Evolutionary conservation across 1,140 invertebrate species (phyloP), one percentile per base, ranked within the genome.

Genomic region (Leptinotarsa defecta): DNA sequence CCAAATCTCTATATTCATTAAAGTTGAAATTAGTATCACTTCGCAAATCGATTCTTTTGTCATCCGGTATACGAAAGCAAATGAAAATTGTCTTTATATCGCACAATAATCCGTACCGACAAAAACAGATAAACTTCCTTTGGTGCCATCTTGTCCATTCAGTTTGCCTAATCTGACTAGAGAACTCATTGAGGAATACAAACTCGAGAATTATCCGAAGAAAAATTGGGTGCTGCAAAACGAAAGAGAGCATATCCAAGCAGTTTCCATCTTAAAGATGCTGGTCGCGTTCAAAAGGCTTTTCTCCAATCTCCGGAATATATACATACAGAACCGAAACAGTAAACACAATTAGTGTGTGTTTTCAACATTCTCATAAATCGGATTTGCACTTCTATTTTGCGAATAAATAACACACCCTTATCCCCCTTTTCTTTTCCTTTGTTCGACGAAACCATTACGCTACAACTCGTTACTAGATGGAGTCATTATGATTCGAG

Each of bases 281-380:
- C 80, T 76, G 73, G 74, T 71, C 79, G 75, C 81, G 78, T 79
- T 34, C 71, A 62, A 11, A 69, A 62, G 74, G 74, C 68, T 79
- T 77, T 78, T 70, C 79, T 78, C 75, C 78, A 76, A 79, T 78
- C 79, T 77, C 76, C 73, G 76, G 69, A 75, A 82, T 81, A 80
- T 76, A 79, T 81, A 81, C 74, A 81, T 79, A 77, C 73, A 64
- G 19, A 64, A 65, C 62, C 62, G 74, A 75, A 76, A 75, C 77
- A 78, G 79, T 83, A 82, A 83, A 83, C 80, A 83, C 80, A 83
- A 83, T 83, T 83, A 83, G 81, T 73, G 81, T 79, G 78, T 78
- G 80, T 81, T 80, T 80, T 77, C 76, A 80, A 78, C 81, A 78
- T 80, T 79, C 77, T 77, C 80, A 83, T 82, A 81, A 83, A 82